These are phyloP conservation scores for Champsocephalus gunnari DNA, from an alignment of 2,797 vertebrate genomes.

Conservation along the genomic window DNA sequence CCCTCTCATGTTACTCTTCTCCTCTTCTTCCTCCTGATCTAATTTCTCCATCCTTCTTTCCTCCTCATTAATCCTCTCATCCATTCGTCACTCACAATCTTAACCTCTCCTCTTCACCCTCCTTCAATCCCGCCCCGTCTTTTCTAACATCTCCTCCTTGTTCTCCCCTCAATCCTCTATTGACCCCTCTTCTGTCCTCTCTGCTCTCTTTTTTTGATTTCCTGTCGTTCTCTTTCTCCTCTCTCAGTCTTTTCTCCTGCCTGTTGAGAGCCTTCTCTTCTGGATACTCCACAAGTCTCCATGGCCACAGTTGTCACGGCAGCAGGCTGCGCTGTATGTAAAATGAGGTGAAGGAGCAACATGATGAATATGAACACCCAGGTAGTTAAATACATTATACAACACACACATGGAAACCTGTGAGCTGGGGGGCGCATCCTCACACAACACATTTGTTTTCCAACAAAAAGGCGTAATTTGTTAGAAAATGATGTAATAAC, in stretches of 20 bases:
- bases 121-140: not conserved
- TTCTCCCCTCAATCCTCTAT: constrained; percentile 2
- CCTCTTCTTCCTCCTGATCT: constrained; percentile 1
- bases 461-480: not conserved
- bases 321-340: constrained; percentile 70
- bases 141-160: constrained; percentile 11
- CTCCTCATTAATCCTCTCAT: constrained; percentile 11
- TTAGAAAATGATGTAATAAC: too few species aligned
- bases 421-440: not conserved
- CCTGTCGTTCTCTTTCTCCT: constrained; percentile 27
- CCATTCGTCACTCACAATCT: constrained; percentile 5
- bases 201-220: constrained; percentile 36
- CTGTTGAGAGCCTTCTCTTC: constrained; percentile 52
- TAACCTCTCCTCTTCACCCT: constrained; percentile 18
- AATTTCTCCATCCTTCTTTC: constrained; percentile 5
- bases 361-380: constrained; percentile 51
- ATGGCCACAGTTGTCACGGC: constrained; percentile 82
- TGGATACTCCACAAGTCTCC: constrained; percentile 71
- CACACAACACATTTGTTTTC: not conserved
- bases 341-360: constrained; percentile 65
- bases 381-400: constrained; percentile 21
- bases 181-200: constrained; percentile 23
- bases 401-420: not conserved
- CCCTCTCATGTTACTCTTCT: not conserved
- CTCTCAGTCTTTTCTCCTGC: constrained; percentile 20